A percentile compares a stretch with the other conserved stretches of the same genome.
Evolutionary conservation across 1,140 invertebrate species (phyloP).

Genomic region (Sinonovacula constricta): DNA sequence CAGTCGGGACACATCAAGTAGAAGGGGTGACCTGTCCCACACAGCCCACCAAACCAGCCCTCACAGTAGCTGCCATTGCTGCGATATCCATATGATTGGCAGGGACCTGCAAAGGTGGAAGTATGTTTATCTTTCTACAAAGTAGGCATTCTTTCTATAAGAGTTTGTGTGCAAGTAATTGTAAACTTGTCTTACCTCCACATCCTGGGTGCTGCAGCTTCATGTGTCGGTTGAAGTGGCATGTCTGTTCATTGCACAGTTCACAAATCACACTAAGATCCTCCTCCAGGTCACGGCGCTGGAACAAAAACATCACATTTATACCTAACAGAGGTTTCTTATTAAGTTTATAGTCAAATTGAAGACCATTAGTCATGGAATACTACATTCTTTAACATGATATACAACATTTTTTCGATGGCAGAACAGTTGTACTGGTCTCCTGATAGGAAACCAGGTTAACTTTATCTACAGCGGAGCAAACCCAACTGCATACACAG

Average conservation of each 20-base stretch:
- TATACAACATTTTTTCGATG: too few relatives aligned
- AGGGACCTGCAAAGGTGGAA: conserved; percentile 60
- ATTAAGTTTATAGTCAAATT: background rate
- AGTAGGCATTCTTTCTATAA: too few relatives aligned
- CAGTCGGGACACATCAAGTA: conserved; percentile 81
- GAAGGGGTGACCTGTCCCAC: conserved; percentile 74
- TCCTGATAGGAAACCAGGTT: too few relatives aligned
- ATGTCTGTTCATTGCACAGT: conserved; percentile 66
- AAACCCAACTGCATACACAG: too few relatives aligned
- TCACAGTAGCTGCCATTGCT: conserved; percentile 69
- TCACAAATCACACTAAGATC: conserved; percentile 69
- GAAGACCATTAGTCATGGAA: background rate
- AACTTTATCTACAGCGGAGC: too few relatives aligned
- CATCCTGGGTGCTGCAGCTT: conserved; percentile 75
- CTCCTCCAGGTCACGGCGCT: conserved; percentile 66
- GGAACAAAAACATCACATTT: conserved; percentile 10
- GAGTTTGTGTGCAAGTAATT: too few relatives aligned
- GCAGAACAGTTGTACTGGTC: too few relatives aligned
- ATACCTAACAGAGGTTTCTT: background rate
- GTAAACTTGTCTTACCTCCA: conserved; percentile 72
- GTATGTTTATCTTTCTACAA: too few relatives aligned
- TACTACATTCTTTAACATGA: too few relatives aligned
- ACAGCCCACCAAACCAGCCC: conserved; percentile 72
- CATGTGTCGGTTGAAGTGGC: conserved; percentile 72
- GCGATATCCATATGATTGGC: conserved; percentile 71